A percentile compares a stretch with the other conserved stretches of the same genome.
Evolutionary conservation across 2,888 invertebrate species (phyloP).

Genomic region (Coronaproctus castanopsis): DNA sequence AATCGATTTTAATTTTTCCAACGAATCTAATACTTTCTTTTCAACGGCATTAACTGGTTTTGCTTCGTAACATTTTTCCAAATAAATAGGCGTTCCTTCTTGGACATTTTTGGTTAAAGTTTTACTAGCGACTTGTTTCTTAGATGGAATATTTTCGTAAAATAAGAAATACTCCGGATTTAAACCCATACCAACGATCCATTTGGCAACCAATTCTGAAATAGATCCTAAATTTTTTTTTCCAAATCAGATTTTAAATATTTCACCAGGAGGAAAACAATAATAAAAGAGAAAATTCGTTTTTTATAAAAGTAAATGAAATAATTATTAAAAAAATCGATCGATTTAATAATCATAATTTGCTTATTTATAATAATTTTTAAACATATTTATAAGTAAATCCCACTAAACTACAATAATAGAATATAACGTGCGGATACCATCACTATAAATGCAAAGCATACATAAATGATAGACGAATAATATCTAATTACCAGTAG

Average conservation of each 20-base stretch:
- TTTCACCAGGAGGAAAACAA: slow-evolving; percentile 2
- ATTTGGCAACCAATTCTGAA: slow-evolving; percentile 69
- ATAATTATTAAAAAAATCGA: slow-evolving; percentile 6
- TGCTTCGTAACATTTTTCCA: slow-evolving; percentile 22
- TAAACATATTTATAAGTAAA: too few relatives aligned
- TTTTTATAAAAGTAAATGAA: not conserved
- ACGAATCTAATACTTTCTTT: slow-evolving; percentile 31
- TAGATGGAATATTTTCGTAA: not conserved
- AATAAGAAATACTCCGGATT: slow-evolving; percentile 35
- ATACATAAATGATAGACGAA: too few relatives aligned
- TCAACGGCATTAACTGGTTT: slow-evolving; percentile 16
- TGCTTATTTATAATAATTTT: too few relatives aligned
- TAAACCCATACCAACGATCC: slow-evolving; percentile 55
- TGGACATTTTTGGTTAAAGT: slow-evolving; percentile 13
- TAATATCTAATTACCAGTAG: too few relatives aligned
- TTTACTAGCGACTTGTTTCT: slow-evolving; percentile 2
- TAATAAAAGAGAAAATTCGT: not conserved
- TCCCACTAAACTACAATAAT: too few relatives aligned
- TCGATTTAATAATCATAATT: not conserved
- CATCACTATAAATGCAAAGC: too few relatives aligned
- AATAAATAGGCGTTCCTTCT: slow-evolving; percentile 20
- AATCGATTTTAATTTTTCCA: slow-evolving; percentile 44
- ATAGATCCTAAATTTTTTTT: too few relatives aligned
- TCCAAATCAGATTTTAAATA: too few relatives aligned
- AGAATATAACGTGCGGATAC: too few relatives aligned